Evolutionary conservation across 2,888 invertebrate species (phyloP).

Genomic region (Megaustenia siamemsis): DNA sequence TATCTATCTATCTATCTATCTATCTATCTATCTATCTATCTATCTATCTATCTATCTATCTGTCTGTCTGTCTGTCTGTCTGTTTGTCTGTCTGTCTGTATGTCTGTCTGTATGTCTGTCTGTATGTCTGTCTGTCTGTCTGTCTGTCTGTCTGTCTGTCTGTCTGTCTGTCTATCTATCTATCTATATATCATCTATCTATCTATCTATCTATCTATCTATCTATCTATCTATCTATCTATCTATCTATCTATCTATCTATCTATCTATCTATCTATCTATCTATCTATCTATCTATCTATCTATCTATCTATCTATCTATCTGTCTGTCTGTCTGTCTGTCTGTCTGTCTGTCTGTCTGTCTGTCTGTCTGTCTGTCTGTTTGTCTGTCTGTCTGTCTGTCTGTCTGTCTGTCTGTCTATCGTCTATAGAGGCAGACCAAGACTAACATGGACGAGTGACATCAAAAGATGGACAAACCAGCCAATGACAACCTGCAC

Average conservation of each 20-base stretch:
- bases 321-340: conserved; percentile 15
- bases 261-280: neutral
- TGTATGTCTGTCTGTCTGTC: no score
- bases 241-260: neutral
- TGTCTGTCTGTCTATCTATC: no score
- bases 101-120: no score
- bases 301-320: conserved; percentile 19
- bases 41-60: conserved; percentile 35
- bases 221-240: neutral
- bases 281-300: conserved; percentile 7
- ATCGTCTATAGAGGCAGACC: no score
- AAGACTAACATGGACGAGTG: no score
- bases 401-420: no score
- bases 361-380: no score
- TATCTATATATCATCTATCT: neutral
- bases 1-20: conserved; percentile 17
- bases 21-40: conserved; percentile 26
- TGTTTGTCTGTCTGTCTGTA: no score
- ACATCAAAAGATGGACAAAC: no score
- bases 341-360: conserved; percentile 12
- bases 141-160: conserved; percentile 28
- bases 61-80: no score
- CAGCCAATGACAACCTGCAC: no score
- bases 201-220: neutral
- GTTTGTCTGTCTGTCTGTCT: no score